Evolutionary conservation across 92 coral and sea anemone genomes (phyloP), one percentile per base, ranked within the genome.

Genomic region (Porites evermanni): DNA sequence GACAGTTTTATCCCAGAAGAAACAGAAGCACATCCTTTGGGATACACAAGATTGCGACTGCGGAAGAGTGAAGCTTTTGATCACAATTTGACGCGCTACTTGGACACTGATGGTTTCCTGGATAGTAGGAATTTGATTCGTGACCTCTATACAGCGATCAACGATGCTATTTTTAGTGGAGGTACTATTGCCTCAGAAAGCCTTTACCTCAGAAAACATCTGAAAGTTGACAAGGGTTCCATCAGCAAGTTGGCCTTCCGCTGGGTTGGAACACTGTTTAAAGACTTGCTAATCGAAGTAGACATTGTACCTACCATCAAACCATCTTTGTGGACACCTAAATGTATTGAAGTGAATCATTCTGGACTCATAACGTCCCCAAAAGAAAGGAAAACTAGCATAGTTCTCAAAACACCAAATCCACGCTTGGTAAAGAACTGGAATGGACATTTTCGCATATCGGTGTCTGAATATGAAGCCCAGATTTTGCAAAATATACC

Each of bases 241-340:
- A 83, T 83, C 80, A 83, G 87, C 87, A 83, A 83, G 72, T 83
- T 83, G 87, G 87, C 72, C 87, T 83, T 83, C 70, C 87, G 87
- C 80, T 83, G 87, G 87, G 87, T 83, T 83, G 87, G 87, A 83
- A 83, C 87, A 83, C 87, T 83, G 87, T 83, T 26, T 83, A 83
- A 83, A 83, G 87, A 83, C 44, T 60, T 83, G 32, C 87, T 83
- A 73, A 83, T 83, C 87, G 87, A 83, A 83, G 87, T 83, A 83
- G 87, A 83, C 87, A 83, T 83, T 59, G 87, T 83, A 83, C 87
- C 87, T 32, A 21, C 87, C 87, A 83, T 83, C 80, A 83, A 83
- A 83, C 87, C 72, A 71, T 72, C 87, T 61, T 72, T 83, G 72
- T 83, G 87, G 87, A 83, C 87, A 74, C 87, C 87, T 83, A 83